phyloP scores from a whole-genome alignment of 2,888 invertebrate genomes.

The Steromphala cineraria region DNA sequence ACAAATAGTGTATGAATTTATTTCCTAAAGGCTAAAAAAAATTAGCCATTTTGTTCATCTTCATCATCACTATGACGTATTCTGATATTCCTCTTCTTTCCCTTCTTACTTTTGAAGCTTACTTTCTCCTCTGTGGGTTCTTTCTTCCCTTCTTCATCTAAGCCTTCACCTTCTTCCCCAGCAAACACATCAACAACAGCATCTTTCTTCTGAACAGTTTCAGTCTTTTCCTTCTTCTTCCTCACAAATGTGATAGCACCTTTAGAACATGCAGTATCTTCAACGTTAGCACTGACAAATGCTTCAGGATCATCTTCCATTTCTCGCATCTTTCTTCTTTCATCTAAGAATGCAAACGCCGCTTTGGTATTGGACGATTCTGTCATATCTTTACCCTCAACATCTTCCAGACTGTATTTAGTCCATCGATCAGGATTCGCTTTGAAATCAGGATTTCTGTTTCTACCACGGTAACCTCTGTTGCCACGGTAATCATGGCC shows the following conservation, averaged over 20 bases:
- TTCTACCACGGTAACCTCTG: conserved; percentile 15
- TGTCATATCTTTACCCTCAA: conserved; percentile 85
- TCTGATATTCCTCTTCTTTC: conserved; percentile 24
- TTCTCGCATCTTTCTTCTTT: conserved; percentile 73
- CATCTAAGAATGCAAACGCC: conserved; percentile 86
- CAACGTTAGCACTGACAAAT: conserved; percentile 38
- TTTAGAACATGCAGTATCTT: conserved; percentile 48
- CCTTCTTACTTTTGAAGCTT: conserved; percentile 22
- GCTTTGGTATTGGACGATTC: conserved; percentile 86
- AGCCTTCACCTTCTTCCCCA: conserved; percentile 22
- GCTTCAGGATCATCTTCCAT: conserved; percentile 35
- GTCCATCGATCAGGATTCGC: conserved; percentile 89
- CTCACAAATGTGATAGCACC: conserved; percentile 44
- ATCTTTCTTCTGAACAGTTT: background rate
- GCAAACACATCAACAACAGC: conserved; percentile 21
- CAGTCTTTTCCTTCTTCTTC: conserved; percentile 58
- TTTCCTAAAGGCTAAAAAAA: too few relatives aligned
- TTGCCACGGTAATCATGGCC: background rate
- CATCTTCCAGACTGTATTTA: conserved; percentile 87
- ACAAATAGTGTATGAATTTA: too few relatives aligned
- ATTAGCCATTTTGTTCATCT: background rate
- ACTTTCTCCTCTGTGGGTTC: background rate
- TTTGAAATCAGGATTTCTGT: conserved; percentile 76
- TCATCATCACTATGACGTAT: conserved; percentile 19
- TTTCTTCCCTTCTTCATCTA: background rate